Evolutionary conservation across 2,888 invertebrate genomes (phyloP), one percentile per base, ranked within the genome.

Genomic region (Priocnemis perturbator): DNA sequence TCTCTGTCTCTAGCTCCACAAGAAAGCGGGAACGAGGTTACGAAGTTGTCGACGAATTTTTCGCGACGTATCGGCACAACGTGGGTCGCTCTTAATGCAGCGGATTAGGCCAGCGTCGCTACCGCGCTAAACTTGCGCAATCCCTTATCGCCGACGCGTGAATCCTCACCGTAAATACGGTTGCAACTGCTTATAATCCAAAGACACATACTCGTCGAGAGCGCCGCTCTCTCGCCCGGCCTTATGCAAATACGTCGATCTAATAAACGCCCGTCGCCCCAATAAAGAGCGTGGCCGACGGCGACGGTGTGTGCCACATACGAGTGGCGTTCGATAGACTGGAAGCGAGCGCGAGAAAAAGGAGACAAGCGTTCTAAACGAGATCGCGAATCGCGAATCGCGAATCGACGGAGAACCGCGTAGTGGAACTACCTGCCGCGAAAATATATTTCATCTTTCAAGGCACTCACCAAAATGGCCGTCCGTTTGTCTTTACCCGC

Each of bases 141-240:
- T 81, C 74, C 75, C 81, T 85, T 85, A 85, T 85, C 84, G 69
- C 71, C 60, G 60, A 62, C 59, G 30, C 67, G 37, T 72, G 71
- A 68, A 81, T 81, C 76, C 81, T 71, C 80, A 64, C 65, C 74
- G 81, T 81, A 81, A 86, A 85, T 80, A 82, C 82, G 79, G 83
- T 84, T 84, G 83, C 83, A 81, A 81, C 84, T 78, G 75, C 78
- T 80, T 77, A 71, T 83, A 82, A 85, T 85, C 85, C 84, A 58
- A 80, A 80, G 71, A 71, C 73, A 81, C 77, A 81, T 78, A 83
- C 71, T 72, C 73, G 73, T 63, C 37, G 71, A 75, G 68, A 70
- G 76, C 69, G 65, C 19, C 59, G 65, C 48, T 19, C 19, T n/a
- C 56, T 56, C 30, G 19, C 19, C 56, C n/a, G 14, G 15, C 37